These are phyloP conservation scores for Podarcis muralis DNA, from an alignment of 2,113 vertebrate species.

Conservation along the genomic window DNA sequence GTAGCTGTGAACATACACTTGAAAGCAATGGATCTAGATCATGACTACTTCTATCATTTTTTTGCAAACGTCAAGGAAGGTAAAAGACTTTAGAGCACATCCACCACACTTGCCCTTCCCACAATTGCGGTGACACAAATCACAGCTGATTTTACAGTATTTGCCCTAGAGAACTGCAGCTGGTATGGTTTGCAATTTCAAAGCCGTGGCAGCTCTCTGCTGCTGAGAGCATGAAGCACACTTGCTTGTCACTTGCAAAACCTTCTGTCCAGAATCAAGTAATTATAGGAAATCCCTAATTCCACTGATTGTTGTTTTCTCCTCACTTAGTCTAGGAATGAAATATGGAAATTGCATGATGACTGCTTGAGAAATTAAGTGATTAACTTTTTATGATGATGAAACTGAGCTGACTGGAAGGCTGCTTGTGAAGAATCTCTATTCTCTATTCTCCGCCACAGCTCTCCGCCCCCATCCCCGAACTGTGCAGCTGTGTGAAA, in stretches of 20 bases:
- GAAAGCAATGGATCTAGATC: neutral
- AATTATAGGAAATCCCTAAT: constrained; percentile 78
- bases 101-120: neutral
- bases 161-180: neutral
- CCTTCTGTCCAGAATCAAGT: constrained; percentile 27
- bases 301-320: constrained; percentile 73
- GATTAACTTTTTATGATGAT: constrained; percentile 42
- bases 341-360: constrained; percentile 53
- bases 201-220: neutral
- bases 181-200: neutral
- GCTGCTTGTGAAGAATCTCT: neutral
- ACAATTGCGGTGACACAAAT: neutral
- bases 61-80: neutral
- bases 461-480: neutral
- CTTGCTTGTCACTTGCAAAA: neutral
- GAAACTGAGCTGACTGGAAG: constrained; percentile 37
- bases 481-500: neutral
- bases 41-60: neutral
- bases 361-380: constrained; percentile 59
- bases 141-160: neutral
- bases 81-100: neutral
- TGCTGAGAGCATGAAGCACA: neutral
- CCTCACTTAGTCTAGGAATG: constrained; percentile 58
- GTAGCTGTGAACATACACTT: neutral
- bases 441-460: neutral